Percentiles rank a stretch among this genome's conserved stretches.
Conservation (phyloP, 2,113 vertebrate genomes). For the Rhizomys pruinosus region DNA sequence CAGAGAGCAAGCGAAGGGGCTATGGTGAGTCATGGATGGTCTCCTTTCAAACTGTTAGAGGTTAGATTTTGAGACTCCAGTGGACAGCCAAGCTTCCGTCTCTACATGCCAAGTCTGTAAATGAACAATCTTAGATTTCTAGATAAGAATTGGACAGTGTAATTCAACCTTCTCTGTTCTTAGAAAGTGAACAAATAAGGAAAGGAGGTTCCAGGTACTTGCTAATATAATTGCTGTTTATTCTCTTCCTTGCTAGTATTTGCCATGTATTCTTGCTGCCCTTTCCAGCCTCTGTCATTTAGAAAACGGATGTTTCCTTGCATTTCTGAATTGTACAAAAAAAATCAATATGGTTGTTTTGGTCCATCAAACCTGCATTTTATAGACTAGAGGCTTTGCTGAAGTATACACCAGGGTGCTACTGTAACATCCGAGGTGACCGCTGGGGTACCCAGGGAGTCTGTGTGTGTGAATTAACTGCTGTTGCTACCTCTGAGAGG, state of each 20-base stretch:
- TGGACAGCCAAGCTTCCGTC: neutral
- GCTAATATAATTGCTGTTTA: constrained; percentile 61
- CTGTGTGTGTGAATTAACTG: constrained; percentile 4
- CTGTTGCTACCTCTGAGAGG: neutral
- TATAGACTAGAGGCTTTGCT: constrained; percentile 70
- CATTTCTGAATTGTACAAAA: constrained; percentile 64
- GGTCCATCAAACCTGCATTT: constrained; percentile 67
- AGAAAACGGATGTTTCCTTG: constrained; percentile 71
- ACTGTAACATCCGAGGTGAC: neutral
- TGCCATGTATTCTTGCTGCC: neutral
- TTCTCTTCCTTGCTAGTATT: neutral
- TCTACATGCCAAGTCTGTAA: neutral
- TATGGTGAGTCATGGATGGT: constrained; percentile 88
- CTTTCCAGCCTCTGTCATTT: constrained; percentile 63
- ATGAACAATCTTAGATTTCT: constrained; percentile 60
- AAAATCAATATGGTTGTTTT: constrained; percentile 77
- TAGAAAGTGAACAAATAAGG: neutral
- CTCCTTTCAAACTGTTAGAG: neutral
- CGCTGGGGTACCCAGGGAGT: neutral
- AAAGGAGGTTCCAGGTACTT: constrained; percentile 17
- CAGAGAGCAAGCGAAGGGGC: constrained; percentile 92
- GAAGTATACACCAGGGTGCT: neutral
- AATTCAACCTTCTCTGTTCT: constrained; percentile 45
- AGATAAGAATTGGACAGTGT: constrained; percentile 15
- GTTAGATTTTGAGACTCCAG: constrained; percentile 13